phyloP scores from a whole-genome alignment of 2,113 vertebrate species.

The Serilophus lunatus region DNA sequence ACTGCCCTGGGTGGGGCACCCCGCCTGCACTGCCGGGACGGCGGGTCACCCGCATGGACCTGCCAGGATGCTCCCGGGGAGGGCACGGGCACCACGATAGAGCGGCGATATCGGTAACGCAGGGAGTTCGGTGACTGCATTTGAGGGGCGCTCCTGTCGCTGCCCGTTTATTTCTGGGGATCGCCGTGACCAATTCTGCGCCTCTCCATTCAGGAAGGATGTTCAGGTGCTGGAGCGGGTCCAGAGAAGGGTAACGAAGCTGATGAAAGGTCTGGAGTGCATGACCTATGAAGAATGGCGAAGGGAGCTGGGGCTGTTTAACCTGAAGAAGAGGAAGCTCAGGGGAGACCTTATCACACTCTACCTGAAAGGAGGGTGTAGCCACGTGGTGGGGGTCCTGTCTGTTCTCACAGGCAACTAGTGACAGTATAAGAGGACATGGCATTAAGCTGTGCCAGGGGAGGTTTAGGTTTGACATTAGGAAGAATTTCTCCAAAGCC shows the following conservation, averaged over 20 bases:
- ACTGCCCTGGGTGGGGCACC: background rate
- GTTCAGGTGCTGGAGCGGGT: background rate
- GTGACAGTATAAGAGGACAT: background rate
- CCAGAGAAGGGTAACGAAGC: background rate
- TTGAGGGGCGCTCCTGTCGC: background rate
- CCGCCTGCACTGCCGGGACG: background rate
- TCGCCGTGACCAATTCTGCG: background rate
- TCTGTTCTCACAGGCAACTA: background rate
- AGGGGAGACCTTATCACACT: background rate
- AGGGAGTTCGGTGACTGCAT: fast-evolving
- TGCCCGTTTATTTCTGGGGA: background rate
- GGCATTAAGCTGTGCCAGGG: background rate
- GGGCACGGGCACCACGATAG: fast-evolving
- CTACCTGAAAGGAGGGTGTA: background rate
- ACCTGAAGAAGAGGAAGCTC: background rate
- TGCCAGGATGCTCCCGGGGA: too few relatives aligned
- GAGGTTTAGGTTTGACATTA: background rate
- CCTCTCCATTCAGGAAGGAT: background rate
- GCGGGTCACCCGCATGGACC: background rate
- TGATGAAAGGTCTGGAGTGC: background rate
- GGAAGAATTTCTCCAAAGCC: background rate
- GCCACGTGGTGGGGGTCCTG: background rate
- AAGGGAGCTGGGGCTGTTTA: too few relatives aligned
- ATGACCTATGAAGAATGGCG: too few relatives aligned
- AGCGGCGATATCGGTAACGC: fast-evolving